A percentile compares a stretch with the other conserved stretches of the same genome.
phyloP scores from a whole-genome alignment of 2,113 vertebrate species.

The Tachysurus fulvidraco region DNA sequence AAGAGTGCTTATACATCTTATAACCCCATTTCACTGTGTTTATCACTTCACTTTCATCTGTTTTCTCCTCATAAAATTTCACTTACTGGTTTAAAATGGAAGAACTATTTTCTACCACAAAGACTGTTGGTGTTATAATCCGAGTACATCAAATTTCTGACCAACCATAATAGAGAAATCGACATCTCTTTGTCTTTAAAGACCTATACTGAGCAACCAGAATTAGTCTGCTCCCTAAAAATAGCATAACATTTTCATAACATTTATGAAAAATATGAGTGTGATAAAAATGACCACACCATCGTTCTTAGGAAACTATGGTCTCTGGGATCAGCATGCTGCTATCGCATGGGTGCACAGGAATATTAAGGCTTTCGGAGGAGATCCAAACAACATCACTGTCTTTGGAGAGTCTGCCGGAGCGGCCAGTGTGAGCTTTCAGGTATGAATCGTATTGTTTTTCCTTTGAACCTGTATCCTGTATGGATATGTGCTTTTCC shows the following conservation, averaged over 20 bases:
- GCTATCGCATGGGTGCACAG: slow-evolving; percentile 94
- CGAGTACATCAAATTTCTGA: too few species aligned
- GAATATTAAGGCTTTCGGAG: slow-evolving; percentile 90
- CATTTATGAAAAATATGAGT: neutral
- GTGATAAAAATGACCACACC: neutral
- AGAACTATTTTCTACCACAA: too few species aligned
- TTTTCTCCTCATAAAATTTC: too few species aligned
- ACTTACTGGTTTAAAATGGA: too few species aligned
- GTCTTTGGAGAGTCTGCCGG: slow-evolving; percentile 95
- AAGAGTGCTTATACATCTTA: too few species aligned
- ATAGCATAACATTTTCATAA: neutral
- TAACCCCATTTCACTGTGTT: neutral
- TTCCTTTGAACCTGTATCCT: neutral
- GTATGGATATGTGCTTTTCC: neutral
- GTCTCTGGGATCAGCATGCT: slow-evolving; percentile 92
- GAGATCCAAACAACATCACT: slow-evolving; percentile 86
- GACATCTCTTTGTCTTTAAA: neutral
- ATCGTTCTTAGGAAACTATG: slow-evolving; percentile 81
- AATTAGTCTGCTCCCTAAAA: neutral
- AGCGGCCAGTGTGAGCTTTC: slow-evolving; percentile 78
- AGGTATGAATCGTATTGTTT: slow-evolving; percentile 70
- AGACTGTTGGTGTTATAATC: too few species aligned
- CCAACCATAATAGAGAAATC: neutral
- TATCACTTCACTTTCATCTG: neutral
- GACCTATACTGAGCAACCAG: neutral